Evolutionary conservation across 2,797 vertebrate species (phyloP).

Genomic region (Peromyscus attwateri): DNA sequence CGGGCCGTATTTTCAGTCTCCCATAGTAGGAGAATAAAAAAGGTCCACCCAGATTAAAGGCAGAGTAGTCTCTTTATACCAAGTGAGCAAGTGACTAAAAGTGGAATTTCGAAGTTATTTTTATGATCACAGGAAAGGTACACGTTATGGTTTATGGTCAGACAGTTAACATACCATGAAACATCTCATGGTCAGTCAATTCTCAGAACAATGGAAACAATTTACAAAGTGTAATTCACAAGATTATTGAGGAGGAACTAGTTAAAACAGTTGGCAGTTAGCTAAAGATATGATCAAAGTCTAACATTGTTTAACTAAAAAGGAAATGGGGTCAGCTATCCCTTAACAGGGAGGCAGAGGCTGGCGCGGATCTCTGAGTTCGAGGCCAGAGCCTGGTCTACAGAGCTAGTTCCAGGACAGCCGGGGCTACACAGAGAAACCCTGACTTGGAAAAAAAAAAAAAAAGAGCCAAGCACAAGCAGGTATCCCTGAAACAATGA

Average conservation of each 20-base stretch:
- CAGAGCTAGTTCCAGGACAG: neutral
- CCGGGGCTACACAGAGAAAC: neutral
- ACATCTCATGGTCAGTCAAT: neutral
- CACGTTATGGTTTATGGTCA: neutral
- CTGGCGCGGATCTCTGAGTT: neutral
- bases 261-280: neutral
- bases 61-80: neutral
- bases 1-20: neutral
- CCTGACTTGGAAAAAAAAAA: neutral
- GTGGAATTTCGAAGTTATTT: neutral
- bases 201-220: neutral
- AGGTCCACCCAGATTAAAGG: neutral
- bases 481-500: neutral
- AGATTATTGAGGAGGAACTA: neutral
- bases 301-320: neutral
- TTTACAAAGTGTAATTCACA: neutral
- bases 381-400: neutral
- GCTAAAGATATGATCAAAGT: neutral
- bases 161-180: neutral
- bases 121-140: neutral
- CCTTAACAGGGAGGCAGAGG: neutral
- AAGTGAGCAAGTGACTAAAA: neutral
- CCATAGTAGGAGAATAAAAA: neutral
- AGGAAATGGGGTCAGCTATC: neutral
- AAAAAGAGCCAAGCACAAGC: neutral